Conservation (phyloP, 2,797 vertebrate genomes). For the Gymnoscopelus braueri region DNA sequence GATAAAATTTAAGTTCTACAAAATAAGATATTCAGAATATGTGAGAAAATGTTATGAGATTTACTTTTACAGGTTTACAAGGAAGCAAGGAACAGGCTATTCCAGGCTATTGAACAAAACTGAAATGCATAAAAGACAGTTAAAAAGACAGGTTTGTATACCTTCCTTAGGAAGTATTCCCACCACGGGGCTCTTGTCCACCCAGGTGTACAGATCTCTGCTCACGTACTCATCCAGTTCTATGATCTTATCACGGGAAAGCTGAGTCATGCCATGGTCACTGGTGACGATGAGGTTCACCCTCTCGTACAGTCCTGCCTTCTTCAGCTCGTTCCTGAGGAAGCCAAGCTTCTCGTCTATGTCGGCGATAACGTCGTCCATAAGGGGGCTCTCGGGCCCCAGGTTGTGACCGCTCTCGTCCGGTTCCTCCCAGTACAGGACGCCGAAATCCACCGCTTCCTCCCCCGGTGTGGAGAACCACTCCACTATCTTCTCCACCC, state of each 20-base stretch:
- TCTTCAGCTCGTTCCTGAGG: constrained; percentile 84
- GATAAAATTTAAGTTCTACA: too few species aligned
- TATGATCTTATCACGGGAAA: constrained; percentile 85
- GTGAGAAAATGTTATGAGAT: too few species aligned
- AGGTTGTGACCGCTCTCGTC: constrained; percentile 87
- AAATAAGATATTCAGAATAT: too few species aligned
- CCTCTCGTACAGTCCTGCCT: constrained; percentile 80
- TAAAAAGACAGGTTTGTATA: constrained; percentile 46
- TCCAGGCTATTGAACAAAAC: neutral
- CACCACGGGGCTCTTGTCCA: constrained; percentile 89
- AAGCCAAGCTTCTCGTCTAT: constrained; percentile 89
- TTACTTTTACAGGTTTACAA: too few species aligned
- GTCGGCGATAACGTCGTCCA: constrained; percentile 84
- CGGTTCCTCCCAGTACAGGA: constrained; percentile 95
- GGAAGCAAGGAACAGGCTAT: too few species aligned
- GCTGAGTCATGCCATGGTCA: constrained; percentile 93
- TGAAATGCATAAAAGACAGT: neutral
- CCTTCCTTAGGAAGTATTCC: constrained; percentile 91
- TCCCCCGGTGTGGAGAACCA: constrained; percentile 86
- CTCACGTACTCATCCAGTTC: constrained; percentile 88
- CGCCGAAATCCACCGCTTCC: constrained; percentile 87
- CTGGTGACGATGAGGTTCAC: constrained; percentile 92
- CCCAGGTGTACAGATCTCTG: constrained; percentile 85
- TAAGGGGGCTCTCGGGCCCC: constrained; percentile 87
- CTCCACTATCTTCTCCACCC: constrained; percentile 84